Conservation (phyloP, 1,140 invertebrate species). For the Coboldia fuscipes region DNA sequence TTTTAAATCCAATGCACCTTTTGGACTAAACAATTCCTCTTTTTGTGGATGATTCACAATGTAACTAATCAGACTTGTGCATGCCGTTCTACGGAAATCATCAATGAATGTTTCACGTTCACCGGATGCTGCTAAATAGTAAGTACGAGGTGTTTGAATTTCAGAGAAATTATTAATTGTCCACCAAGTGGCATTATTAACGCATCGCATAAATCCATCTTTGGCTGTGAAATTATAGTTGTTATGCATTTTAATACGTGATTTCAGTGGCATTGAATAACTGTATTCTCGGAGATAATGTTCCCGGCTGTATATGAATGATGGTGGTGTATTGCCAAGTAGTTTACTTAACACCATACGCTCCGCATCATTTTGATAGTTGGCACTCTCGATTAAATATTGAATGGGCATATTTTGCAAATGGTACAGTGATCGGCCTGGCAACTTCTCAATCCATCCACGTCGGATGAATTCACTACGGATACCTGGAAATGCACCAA, state of each 20-base stretch:
- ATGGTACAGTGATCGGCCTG: slow-evolving; percentile 11
- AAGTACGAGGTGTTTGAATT: slow-evolving; percentile 31
- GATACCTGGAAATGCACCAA: no score
- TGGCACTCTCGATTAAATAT: slow-evolving; percentile 12
- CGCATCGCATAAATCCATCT: slow-evolving; percentile 31
- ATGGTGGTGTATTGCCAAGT: slow-evolving; percentile 27
- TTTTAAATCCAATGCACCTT: slow-evolving; percentile 20
- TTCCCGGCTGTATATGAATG: no score
- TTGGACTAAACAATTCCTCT: slow-evolving; percentile 19
- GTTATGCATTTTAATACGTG: slow-evolving; percentile 25
- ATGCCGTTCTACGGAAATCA: slow-evolving; percentile 55
- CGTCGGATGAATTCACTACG: no score
- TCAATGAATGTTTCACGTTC: slow-evolving; percentile 27
- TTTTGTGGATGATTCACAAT: slow-evolving; percentile 30
- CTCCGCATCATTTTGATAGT: slow-evolving; percentile 15
- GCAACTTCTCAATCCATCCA: slow-evolving; percentile 37
- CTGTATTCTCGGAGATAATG: no score
- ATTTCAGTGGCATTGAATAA: slow-evolving; percentile 24
- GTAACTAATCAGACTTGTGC: slow-evolving; percentile 59
- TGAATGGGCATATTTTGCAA: slow-evolving; percentile 19
- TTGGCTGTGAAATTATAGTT: slow-evolving; percentile 33
- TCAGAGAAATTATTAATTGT: slow-evolving; percentile 28
- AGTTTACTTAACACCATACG: slow-evolving; percentile 29
- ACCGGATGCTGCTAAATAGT: slow-evolving; percentile 23
- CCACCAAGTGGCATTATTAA: slow-evolving; percentile 34